Percentiles rank a stretch among this genome's conserved stretches.
These are phyloP conservation scores for Carcina quercana DNA, from an alignment of 2,888 invertebrate species.

Conservation along the genomic window DNA sequence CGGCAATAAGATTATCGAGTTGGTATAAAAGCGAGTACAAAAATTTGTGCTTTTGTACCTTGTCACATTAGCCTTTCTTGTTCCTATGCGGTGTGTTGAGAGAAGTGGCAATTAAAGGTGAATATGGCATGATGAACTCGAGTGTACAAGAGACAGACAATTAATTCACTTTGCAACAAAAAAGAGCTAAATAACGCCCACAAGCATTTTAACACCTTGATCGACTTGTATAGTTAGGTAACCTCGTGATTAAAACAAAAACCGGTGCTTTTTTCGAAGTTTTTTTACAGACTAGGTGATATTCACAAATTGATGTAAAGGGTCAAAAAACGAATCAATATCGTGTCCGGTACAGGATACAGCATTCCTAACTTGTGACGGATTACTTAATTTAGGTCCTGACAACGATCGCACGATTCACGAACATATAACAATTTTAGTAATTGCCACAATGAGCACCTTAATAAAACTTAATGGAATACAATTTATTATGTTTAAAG, in stretches of 20 bases:
- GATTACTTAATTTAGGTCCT: slow-evolving; percentile 16
- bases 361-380: slow-evolving; percentile 25
- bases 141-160: too few relatives aligned
- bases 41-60: too few relatives aligned
- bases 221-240: slow-evolving; percentile 12
- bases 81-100: too few relatives aligned
- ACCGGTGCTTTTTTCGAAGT: slow-evolving; percentile 8
- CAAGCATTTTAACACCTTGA: slow-evolving; percentile 14
- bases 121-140: too few relatives aligned
- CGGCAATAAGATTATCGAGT: too few relatives aligned
- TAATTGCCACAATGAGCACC: slow-evolving; percentile 15
- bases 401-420: slow-evolving; percentile 16
- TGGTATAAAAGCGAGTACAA: too few relatives aligned
- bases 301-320: slow-evolving; percentile 31
- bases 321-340: slow-evolving; percentile 46
- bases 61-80: too few relatives aligned
- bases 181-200: slow-evolving; percentile 13
- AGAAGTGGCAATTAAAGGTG: too few relatives aligned
- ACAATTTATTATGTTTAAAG: slow-evolving; percentile 4
- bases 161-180: too few relatives aligned
- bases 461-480: slow-evolving; percentile 8
- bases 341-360: slow-evolving; percentile 39
- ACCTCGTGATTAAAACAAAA: background rate
- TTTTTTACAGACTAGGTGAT: slow-evolving; percentile 34
- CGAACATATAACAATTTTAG: slow-evolving; percentile 14